Evolutionary conservation across 2,888 invertebrate species (phyloP).

Genomic region (Cephus runcator): DNA sequence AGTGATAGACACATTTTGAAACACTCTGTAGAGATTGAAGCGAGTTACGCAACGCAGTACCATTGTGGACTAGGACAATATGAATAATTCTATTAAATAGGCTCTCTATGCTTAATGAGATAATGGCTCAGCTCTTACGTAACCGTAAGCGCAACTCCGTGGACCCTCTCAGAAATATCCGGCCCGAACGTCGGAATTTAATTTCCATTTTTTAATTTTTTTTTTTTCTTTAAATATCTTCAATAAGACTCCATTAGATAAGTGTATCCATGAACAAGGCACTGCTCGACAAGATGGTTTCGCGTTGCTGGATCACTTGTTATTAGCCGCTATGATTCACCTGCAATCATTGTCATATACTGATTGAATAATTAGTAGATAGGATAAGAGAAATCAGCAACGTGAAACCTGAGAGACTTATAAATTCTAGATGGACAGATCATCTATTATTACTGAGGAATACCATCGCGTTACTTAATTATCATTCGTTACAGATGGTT

Average conservation of each 20-base stretch:
- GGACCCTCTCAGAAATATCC: slow-evolving; percentile 53
- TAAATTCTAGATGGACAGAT: slow-evolving; percentile 31
- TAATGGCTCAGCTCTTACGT: not conserved
- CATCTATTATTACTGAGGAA: slow-evolving; percentile 16
- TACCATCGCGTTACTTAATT: not conserved
- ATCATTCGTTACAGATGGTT: not conserved
- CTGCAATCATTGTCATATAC: not conserved
- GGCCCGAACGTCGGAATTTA: slow-evolving; percentile 46
- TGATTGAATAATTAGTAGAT: not conserved
- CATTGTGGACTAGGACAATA: not conserved
- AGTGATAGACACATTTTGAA: not conserved
- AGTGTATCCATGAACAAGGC: slow-evolving; percentile 61
- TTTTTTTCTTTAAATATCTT: slow-evolving; percentile 19
- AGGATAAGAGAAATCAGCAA: slow-evolving; percentile 8
- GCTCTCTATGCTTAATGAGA: not conserved
- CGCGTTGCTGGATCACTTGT: slow-evolving; percentile 27
- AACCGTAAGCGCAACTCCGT: slow-evolving; percentile 46
- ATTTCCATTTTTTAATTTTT: slow-evolving; percentile 20
- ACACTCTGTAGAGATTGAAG: not conserved
- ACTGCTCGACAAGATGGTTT: slow-evolving; percentile 55
- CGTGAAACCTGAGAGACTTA: slow-evolving; percentile 23
- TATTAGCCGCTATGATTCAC: not conserved
- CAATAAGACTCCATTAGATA: slow-evolving; percentile 37
- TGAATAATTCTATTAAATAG: not conserved
- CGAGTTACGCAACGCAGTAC: not conserved